Evolutionary conservation across 2,113 vertebrate genomes (phyloP).

Genomic region (Euleptes europaea): DNA sequence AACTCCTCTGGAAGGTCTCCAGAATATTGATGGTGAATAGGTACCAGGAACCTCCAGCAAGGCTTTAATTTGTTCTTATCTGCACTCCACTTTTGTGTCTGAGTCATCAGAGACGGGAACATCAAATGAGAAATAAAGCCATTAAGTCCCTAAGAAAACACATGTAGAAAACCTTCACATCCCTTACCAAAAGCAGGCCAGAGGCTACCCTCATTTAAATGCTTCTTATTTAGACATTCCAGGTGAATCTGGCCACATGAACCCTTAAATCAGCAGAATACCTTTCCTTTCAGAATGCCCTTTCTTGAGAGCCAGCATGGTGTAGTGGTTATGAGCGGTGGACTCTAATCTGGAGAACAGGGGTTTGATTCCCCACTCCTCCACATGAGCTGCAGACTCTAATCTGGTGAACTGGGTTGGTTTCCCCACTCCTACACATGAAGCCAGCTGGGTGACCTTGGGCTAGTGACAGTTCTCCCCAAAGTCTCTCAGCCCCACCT

Average conservation of each 20-base stretch:
- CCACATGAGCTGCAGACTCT: too few species aligned
- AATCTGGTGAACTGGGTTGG: too few species aligned
- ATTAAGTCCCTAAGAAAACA: slow-evolving; percentile 36
- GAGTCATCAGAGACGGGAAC: slow-evolving; percentile 36
- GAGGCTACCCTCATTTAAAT: background rate
- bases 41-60: slow-evolving; percentile 16
- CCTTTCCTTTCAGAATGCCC: too few species aligned
- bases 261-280: background rate
- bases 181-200: background rate
- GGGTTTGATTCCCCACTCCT: too few species aligned
- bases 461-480: too few species aligned
- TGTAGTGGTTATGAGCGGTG: too few species aligned
- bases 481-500: too few species aligned
- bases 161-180: slow-evolving; percentile 34
- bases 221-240: background rate
- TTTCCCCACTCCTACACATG: too few species aligned
- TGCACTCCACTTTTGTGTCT: slow-evolving; percentile 15
- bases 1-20: slow-evolving; percentile 59
- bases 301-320: too few species aligned
- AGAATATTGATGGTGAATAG: background rate
- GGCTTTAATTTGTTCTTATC: slow-evolving; percentile 49
- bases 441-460: too few species aligned
- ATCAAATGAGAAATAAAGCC: slow-evolving; percentile 49
- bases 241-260: accelerated
- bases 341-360: too few species aligned